A percentile compares a stretch with the other conserved stretches of the same genome.
These are phyloP conservation scores for Chascanopsetta lugubris DNA, from an alignment of 2,113 vertebrate species.

Conservation along the genomic window DNA sequence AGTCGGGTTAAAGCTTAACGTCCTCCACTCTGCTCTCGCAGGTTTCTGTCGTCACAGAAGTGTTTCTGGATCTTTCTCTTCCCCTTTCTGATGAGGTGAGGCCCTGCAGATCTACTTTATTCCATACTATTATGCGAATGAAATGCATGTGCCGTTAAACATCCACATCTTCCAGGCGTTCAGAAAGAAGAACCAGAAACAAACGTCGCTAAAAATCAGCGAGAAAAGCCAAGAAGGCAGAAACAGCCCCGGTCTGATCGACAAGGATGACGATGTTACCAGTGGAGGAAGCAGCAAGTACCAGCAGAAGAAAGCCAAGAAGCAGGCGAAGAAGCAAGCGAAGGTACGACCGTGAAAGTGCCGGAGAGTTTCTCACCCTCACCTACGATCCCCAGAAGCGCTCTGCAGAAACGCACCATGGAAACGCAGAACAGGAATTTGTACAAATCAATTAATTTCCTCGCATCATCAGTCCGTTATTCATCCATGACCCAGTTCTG, in stretches of 20 bases:
- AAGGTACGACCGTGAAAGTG: conserved; percentile 81
- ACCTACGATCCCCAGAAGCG: no score
- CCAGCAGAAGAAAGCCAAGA: conserved; percentile 95
- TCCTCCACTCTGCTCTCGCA: conserved; percentile 56
- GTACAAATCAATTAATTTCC: no score
- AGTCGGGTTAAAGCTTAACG: background rate
- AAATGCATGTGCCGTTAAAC: background rate
- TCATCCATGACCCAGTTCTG: no score
- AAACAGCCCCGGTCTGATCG: conserved; percentile 63
- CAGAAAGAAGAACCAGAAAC: conserved; percentile 85
- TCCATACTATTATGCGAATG: background rate
- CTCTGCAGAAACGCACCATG: no score
- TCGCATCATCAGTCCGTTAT: no score
- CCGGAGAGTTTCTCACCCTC: background rate
- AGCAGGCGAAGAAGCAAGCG: conserved; percentile 93
- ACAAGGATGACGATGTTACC: conserved; percentile 72
- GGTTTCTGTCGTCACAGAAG: conserved; percentile 94
- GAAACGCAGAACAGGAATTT: no score
- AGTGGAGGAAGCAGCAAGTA: conserved; percentile 86
- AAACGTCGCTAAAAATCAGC: conserved; percentile 75
- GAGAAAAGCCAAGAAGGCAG: conserved; percentile 74
- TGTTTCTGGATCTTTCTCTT: conserved; percentile 97
- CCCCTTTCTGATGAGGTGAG: conserved; percentile 94
- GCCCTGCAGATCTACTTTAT: fast-evolving
- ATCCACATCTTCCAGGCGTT: conserved; percentile 50